phyloP scores from a whole-genome alignment of 2,888 invertebrate species.

The Ophion slaviceki region DNA sequence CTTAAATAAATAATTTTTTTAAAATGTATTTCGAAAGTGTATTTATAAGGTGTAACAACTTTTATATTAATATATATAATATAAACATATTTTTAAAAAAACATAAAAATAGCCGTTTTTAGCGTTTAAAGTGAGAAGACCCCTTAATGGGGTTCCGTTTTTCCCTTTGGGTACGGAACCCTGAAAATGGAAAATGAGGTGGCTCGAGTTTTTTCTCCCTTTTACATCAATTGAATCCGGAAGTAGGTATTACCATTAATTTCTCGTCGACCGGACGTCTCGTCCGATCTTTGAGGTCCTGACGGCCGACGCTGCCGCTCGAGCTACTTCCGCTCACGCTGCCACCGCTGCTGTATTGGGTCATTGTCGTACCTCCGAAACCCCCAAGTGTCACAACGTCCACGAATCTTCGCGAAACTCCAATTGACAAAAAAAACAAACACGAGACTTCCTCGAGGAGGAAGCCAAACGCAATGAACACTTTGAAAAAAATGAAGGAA shows the following conservation, averaged over 20 bases:
- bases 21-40: too few relatives aligned
- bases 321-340: slow-evolving; percentile 78
- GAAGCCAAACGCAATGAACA: neutral
- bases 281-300: slow-evolving; percentile 72
- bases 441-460: neutral
- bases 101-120: too few relatives aligned
- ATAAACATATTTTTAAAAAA: too few relatives aligned
- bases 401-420: neutral
- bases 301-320: slow-evolving; percentile 73
- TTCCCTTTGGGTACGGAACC: too few relatives aligned
- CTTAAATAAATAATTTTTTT: too few relatives aligned
- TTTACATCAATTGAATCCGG: too few relatives aligned
- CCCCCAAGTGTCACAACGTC: neutral
- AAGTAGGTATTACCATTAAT: slow-evolving; percentile 71
- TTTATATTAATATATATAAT: too few relatives aligned
- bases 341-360: slow-evolving; percentile 78
- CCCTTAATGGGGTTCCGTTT: too few relatives aligned
- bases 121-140: too few relatives aligned
- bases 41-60: too few relatives aligned
- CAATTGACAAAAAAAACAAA: neutral
- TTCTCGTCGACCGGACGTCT: slow-evolving; percentile 73
- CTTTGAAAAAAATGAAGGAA: neutral
- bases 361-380: slow-evolving; percentile 69
- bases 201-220: too few relatives aligned
- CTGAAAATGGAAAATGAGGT: too few relatives aligned